Percentiles rank a stretch among this genome's conserved stretches.
Conservation (phyloP, 2,888 invertebrate genomes). For the Eucriotettix oculatus region DNA sequence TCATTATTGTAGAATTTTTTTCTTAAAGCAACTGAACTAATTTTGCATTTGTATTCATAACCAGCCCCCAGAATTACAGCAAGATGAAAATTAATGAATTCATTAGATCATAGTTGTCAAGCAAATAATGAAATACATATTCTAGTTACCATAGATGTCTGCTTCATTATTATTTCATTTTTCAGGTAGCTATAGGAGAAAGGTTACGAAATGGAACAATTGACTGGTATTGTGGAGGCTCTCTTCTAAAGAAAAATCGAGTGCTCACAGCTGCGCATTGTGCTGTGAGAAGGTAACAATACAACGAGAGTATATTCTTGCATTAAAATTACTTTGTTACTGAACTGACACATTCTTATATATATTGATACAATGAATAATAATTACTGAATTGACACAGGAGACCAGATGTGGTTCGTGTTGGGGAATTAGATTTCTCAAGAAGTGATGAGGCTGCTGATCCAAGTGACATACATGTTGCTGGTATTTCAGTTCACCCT, state of each 20-base stretch:
- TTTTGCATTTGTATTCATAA: no score
- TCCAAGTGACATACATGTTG: constrained; percentile 12
- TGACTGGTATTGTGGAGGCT: constrained; percentile 16
- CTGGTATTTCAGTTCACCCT: constrained; percentile 11
- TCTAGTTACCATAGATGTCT: no score
- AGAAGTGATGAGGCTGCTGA: constrained; percentile 10
- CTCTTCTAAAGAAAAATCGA: constrained; percentile 12
- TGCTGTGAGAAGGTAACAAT: constrained; percentile 12
- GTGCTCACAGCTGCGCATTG: constrained; percentile 18
- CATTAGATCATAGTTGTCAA: no score
- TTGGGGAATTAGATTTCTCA: constrained; percentile 16
- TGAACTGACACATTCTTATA: background rate
- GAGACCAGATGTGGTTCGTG: constrained; percentile 12
- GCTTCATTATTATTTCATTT: background rate
- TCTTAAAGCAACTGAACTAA: no score
- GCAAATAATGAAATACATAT: no score
- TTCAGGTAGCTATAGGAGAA: constrained; percentile 14
- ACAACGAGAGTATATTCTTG: no score
- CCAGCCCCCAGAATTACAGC: no score
- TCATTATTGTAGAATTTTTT: no score
- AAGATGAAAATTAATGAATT: no score
- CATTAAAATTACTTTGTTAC: no score
- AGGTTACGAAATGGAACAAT: constrained; percentile 2
- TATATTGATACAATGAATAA: background rate
- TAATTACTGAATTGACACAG: constrained; percentile 10